phyloP scores from a whole-genome alignment of 2,113 vertebrate genomes.

The Scortum barcoo region DNA sequence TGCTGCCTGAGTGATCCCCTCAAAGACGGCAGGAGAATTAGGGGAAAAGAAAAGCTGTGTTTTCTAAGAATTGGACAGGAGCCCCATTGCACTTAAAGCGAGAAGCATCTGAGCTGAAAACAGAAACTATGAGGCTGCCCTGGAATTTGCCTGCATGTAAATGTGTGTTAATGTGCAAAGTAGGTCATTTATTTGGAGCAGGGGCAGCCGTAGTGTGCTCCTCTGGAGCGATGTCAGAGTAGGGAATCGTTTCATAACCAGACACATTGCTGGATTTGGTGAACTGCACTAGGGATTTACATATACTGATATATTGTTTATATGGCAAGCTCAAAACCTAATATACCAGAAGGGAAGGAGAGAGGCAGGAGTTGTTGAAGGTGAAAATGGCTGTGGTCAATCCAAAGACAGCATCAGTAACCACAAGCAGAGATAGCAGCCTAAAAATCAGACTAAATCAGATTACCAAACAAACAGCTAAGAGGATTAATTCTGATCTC shows the following conservation, averaged over 20 bases:
- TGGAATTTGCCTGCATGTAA: slow-evolving; percentile 73
- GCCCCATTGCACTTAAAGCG: slow-evolving; percentile 48
- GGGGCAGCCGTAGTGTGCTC: slow-evolving; percentile 69
- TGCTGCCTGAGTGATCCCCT: slow-evolving; percentile 27
- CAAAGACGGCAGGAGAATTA: slow-evolving; percentile 45
- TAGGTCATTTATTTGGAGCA: slow-evolving; percentile 86
- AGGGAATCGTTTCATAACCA: slow-evolving; percentile 74
- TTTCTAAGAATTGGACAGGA: slow-evolving; percentile 72
- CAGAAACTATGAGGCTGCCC: slow-evolving; percentile 58
- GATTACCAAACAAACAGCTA: slow-evolving; percentile 82
- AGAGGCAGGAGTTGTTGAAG: slow-evolving; percentile 33
- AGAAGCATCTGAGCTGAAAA: slow-evolving; percentile 35
- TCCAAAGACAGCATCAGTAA: slow-evolving; percentile 77
- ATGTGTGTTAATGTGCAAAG: slow-evolving; percentile 83
- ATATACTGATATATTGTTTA: slow-evolving; percentile 61
- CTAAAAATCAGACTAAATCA: slow-evolving; percentile 82
- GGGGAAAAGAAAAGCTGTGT: slow-evolving; percentile 1
- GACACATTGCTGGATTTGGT: slow-evolving; percentile 72
- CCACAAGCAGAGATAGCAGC: slow-evolving; percentile 75
- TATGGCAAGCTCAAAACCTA: slow-evolving; percentile 41
- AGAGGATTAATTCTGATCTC: slow-evolving; percentile 81
- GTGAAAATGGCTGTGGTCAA: slow-evolving; percentile 69
- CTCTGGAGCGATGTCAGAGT: slow-evolving; percentile 73
- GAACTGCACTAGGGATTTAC: slow-evolving; percentile 65
- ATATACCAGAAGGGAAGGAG: slow-evolving; percentile 23